phyloP scores from a whole-genome alignment of 1,140 invertebrate genomes.

The Gonioctena quinquepunctata region DNA sequence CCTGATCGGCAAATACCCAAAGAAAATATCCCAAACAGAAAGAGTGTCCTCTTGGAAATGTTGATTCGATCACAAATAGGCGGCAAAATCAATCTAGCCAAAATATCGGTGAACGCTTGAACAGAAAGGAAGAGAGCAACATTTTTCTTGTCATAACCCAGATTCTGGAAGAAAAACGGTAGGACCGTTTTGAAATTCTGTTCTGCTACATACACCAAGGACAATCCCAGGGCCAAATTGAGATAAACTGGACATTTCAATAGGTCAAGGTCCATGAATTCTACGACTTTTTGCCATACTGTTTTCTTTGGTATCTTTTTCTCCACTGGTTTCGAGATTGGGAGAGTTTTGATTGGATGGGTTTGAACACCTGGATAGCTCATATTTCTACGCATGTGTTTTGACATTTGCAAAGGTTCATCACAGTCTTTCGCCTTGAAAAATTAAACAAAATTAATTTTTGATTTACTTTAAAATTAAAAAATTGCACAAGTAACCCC shows the following conservation, averaged over 20 bases:
- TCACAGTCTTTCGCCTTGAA: slow-evolving; percentile 1
- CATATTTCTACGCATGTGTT: slow-evolving; percentile 46
- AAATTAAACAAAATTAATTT: too few relatives aligned
- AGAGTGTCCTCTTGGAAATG: slow-evolving; percentile 71
- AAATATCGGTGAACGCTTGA: slow-evolving; percentile 72
- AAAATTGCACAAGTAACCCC: too few relatives aligned
- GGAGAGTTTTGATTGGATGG: slow-evolving; percentile 41
- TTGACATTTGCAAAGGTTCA: background rate
- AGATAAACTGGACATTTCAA: slow-evolving; percentile 65
- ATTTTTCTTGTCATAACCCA: slow-evolving; percentile 68
- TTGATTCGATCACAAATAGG: slow-evolving; percentile 68
- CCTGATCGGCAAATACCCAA: slow-evolving; percentile 71
- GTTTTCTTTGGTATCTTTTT: slow-evolving; percentile 42
- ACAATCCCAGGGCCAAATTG: slow-evolving; percentile 70
- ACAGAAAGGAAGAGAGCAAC: slow-evolving; percentile 72
- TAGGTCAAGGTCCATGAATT: slow-evolving; percentile 52
- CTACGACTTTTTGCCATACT: slow-evolving; percentile 48
- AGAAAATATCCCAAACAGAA: slow-evolving; percentile 69
- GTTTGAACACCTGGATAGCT: slow-evolving; percentile 52
- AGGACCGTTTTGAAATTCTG: slow-evolving; percentile 76
- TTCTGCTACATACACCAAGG: slow-evolving; percentile 74
- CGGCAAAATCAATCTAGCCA: slow-evolving; percentile 70
- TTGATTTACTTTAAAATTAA: too few relatives aligned
- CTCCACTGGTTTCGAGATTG: slow-evolving; percentile 30
- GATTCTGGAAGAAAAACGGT: slow-evolving; percentile 70